Base-by-base conservation (phyloP, 2,888 invertebrate species). In the Uloborus plumipes region DNA sequence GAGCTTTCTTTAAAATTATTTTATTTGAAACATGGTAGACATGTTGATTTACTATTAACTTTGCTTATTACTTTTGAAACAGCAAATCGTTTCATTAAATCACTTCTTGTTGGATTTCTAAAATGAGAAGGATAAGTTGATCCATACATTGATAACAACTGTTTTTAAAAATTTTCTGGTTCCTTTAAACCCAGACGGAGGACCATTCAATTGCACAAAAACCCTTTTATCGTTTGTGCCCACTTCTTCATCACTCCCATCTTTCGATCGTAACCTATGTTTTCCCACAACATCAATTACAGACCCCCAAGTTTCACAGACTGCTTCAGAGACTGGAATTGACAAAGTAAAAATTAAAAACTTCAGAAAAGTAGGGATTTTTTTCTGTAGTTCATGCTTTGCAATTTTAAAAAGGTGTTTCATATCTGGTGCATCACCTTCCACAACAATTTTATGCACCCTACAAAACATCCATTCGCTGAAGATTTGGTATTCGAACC, bases 261-360 rank as follows among this genome's bases (percentile, higher is more conserved):
- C 61, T 61, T 61, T 18, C 4, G 61, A 2, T 26, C 20, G 2
- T 20, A 61, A 20, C 26, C 61, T 18, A 3, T 61, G 61, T 61
- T 61, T 61, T 22, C 26, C 26, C 2, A 61, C 26, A 20, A 22
- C 61, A 61, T 61, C 61, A 61, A 26, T 61, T 9, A 61, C 61
- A 20, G 61, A 61, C 15, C 61, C 61, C 61, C 61, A 61, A 18
- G 61, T 61, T 20, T 61, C 61, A 6, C 61, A 61, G 2, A 53
- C 61, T 18, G 61, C 61, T 61, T 61, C 61, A 22, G 61, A 61
- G 20, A 61, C 61, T 61, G 61, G 61, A 2, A 61, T 18, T 22
- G 61, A 61, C 4, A 61, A 6, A 2, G 7, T 11, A 61, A 18
- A 61, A 2, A 4, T 20, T 6, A 61, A 61, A 61, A 61, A 61